Percentiles rank a stretch among this genome's conserved stretches.
Evolutionary conservation across 2,113 vertebrate species (phyloP).

Genomic region (Indicator maculatus): DNA sequence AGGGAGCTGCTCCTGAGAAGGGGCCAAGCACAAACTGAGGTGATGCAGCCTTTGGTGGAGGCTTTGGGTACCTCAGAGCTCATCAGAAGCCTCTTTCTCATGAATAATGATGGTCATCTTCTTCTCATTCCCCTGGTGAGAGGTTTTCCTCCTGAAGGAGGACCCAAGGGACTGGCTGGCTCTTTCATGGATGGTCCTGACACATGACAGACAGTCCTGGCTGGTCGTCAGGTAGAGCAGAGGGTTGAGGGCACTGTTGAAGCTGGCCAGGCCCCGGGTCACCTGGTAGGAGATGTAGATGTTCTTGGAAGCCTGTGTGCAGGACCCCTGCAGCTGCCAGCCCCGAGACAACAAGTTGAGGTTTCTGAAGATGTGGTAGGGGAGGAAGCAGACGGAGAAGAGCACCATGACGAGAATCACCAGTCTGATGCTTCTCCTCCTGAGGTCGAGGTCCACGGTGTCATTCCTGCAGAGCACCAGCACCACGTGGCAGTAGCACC

Average conservation of each 20-base stretch:
- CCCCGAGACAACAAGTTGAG: conserved; percentile 77
- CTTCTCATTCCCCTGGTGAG: neutral
- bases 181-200: neutral
- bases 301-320: conserved; percentile 29
- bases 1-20: neutral
- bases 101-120: neutral
- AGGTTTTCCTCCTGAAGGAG: neutral
- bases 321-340: conserved; percentile 17
- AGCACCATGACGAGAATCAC: conserved; percentile 77
- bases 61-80: conserved; percentile 5
- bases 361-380: conserved; percentile 81
- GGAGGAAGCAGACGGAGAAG: conserved; percentile 83
- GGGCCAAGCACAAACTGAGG: neutral
- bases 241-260: conserved; percentile 84
- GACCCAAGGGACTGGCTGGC: neutral
- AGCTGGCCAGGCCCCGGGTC: conserved; percentile 77
- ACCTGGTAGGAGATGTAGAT: conserved; percentile 80
- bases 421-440: conserved; percentile 73
- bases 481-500: conserved; percentile 80
- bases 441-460: conserved; percentile 60
- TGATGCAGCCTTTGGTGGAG: neutral
- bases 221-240: conserved; percentile 77
- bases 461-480: conserved; percentile 64
- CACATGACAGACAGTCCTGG: conserved; percentile 43
- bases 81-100: neutral